Evolutionary conservation across 2,888 invertebrate genomes (phyloP).

Genomic region (Tromatobia lineatoria): DNA sequence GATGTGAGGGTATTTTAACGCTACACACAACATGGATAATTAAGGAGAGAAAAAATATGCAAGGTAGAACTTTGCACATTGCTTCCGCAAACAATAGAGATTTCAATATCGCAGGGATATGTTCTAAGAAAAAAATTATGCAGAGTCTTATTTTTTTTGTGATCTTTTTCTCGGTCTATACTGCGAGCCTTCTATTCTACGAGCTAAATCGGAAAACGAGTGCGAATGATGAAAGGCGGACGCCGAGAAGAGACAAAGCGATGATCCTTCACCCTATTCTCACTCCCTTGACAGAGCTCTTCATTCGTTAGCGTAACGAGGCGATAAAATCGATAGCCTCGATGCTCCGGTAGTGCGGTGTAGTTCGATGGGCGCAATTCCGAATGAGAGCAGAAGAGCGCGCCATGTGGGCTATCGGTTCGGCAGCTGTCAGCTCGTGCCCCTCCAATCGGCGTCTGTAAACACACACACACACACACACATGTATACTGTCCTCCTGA

Average conservation of each 20-base stretch:
- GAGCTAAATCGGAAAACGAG: background rate
- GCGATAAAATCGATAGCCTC: constrained; percentile 81
- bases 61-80: too few species aligned
- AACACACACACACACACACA: constrained; percentile 46
- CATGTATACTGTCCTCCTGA: background rate
- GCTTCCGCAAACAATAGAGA: too few species aligned
- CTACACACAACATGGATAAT: too few species aligned
- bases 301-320: constrained; percentile 73
- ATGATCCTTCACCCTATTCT: constrained; percentile 40
- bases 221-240: background rate
- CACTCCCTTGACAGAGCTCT: constrained; percentile 26
- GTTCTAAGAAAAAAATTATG: too few species aligned
- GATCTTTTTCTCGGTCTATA: background rate
- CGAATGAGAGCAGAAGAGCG: constrained; percentile 76
- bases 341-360: constrained; percentile 23
- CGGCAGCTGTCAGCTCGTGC: constrained; percentile 80
- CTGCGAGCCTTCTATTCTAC: background rate
- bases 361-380: constrained; percentile 70
- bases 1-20: too few species aligned
- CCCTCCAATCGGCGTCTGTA: constrained; percentile 22
- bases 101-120: too few species aligned
- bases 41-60: too few species aligned
- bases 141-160: too few species aligned
- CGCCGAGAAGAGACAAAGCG: constrained; percentile 14
- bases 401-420: constrained; percentile 81